A percentile compares a stretch with the other conserved stretches of the same genome.
Conservation (phyloP, 1,140 invertebrate genomes). For the Araneus ventricosus region DNA sequence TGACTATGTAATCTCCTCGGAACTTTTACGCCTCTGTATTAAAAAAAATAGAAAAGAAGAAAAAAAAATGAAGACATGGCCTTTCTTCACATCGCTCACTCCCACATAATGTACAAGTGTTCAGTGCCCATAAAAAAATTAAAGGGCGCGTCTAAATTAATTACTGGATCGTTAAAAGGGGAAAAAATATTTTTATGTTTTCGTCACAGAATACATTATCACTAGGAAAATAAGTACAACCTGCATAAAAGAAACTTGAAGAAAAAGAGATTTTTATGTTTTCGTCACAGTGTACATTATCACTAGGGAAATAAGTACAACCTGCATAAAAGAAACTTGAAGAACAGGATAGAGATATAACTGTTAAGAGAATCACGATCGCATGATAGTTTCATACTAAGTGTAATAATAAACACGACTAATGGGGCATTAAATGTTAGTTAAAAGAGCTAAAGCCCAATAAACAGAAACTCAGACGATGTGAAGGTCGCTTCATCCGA, state of each 20-base stretch:
- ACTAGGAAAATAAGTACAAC: not conserved
- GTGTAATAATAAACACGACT: not conserved
- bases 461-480: not conserved
- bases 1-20: not conserved
- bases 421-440: not conserved
- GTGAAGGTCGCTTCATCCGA: not conserved
- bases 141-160: not conserved
- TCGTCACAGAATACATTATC: no score
- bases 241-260: not conserved
- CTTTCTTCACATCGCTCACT: not conserved
- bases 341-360: not conserved
- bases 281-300: no score
- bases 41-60: not conserved
- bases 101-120: not conserved
- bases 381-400: not conserved
- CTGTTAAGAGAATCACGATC: not conserved
- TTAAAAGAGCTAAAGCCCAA: not conserved
- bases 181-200: no score
- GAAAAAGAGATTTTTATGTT: no score
- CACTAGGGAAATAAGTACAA: no score
- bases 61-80: not conserved
- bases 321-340: not conserved
- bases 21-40: not conserved
- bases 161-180: not conserved
- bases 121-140: not conserved